Percentiles rank a stretch among this genome's conserved stretches.
Evolutionary conservation across 2,797 vertebrate genomes (phyloP).

Genomic region (Pseudomugil tenellus): DNA sequence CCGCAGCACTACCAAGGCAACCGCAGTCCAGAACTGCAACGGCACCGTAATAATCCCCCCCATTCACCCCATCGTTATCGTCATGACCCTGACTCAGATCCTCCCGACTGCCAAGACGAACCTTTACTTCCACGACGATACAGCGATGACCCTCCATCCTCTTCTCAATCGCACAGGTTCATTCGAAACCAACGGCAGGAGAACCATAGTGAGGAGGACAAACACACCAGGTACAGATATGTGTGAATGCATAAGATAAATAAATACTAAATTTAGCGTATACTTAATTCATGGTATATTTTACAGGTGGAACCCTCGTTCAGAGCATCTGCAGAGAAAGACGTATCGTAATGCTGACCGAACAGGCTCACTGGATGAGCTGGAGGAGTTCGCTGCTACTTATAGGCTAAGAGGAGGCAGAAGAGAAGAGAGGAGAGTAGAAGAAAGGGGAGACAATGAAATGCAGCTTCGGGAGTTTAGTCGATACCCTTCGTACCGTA

Average conservation of each 20-base stretch:
- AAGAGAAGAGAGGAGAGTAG: constrained; percentile 75
- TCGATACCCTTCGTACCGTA: constrained; percentile 69
- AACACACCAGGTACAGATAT: constrained; percentile 51
- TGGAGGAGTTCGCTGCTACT: constrained; percentile 89
- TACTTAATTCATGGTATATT: not conserved
- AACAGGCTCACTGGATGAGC: constrained; percentile 91
- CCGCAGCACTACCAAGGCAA: constrained; percentile 56
- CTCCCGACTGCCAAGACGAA: constrained; percentile 40
- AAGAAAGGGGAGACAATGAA: constrained; percentile 71
- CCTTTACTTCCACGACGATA: constrained; percentile 53
- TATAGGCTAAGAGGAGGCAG: constrained; percentile 71
- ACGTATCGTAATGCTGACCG: constrained; percentile 82
- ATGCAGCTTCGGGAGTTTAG: constrained; percentile 69
- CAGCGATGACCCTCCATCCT: constrained; percentile 70
- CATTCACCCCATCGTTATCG: constrained; percentile 51
- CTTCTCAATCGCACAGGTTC: constrained; percentile 49
- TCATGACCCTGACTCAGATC: constrained; percentile 36
- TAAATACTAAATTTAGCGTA: not conserved
- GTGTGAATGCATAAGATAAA: not conserved
- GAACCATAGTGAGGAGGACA: constrained; percentile 60
- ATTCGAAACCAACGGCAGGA: constrained; percentile 47
- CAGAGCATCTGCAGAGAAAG: constrained; percentile 93
- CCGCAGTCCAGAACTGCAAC: constrained; percentile 59
- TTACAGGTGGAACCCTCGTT: constrained; percentile 90
- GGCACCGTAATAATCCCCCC: constrained; percentile 33